Evolutionary conservation across 1,140 invertebrate genomes (phyloP).

Genomic region (Steinernema khuongi): DNA sequence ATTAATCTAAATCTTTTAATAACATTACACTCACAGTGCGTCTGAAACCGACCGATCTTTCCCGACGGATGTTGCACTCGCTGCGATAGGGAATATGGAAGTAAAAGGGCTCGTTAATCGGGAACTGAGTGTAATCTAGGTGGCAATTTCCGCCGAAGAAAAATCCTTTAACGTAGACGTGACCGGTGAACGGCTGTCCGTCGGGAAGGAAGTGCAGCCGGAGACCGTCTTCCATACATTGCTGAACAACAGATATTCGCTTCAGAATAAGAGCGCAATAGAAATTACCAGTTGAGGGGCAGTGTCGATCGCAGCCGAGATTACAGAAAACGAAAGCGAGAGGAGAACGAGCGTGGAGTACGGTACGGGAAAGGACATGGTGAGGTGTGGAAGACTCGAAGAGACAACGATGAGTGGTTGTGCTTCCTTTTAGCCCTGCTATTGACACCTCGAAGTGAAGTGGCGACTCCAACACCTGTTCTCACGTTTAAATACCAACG

Average conservation of each 20-base stretch:
- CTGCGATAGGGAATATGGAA: slow-evolving; percentile 35
- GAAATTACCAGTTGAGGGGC: slow-evolving; percentile 11
- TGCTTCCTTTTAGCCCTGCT: slow-evolving; percentile 14
- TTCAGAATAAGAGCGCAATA: neutral
- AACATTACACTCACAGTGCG: neutral
- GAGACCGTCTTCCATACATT: slow-evolving; percentile 28
- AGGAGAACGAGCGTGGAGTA: neutral
- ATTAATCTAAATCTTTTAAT: slow-evolving; percentile 23
- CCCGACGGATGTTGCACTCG: slow-evolving; percentile 26
- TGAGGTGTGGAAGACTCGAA: slow-evolving; percentile 15
- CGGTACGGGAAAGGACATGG: slow-evolving; percentile 13
- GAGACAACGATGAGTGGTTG: slow-evolving; percentile 10
- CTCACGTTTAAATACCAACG: neutral
- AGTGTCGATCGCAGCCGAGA: neutral
- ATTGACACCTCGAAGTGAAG: slow-evolving; percentile 15
- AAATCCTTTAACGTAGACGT: slow-evolving; percentile 40
- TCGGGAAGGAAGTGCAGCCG: slow-evolving; percentile 27
- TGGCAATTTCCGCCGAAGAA: slow-evolving; percentile 27
- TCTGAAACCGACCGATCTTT: slow-evolving; percentile 10
- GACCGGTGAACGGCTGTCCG: slow-evolving; percentile 29
- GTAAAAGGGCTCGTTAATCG: slow-evolving; percentile 21
- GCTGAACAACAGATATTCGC: slow-evolving; percentile 15
- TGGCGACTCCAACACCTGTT: slow-evolving; percentile 10
- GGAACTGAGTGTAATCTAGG: slow-evolving; percentile 21
- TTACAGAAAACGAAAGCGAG: neutral